Base-by-base conservation (phyloP, 2,888 invertebrate species). In the Melinaea marsaeus region DNA sequence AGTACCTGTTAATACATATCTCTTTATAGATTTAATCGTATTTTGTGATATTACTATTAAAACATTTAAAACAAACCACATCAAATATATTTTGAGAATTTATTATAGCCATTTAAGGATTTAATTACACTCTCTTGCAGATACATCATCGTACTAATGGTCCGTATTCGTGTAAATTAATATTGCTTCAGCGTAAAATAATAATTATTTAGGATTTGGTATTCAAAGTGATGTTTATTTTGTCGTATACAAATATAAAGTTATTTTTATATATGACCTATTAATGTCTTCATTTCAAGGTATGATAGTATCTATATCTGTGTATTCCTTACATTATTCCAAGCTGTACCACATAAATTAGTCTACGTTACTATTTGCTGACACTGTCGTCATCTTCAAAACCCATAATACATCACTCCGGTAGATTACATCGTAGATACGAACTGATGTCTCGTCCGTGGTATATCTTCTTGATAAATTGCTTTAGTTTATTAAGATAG, bases 381-480 rank as follows among this genome's bases (percentile, higher is more conserved):
- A 9, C 32, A 51, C 4, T 1, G n/a, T 48, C 32, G n/a, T 32
- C 51, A 51, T 32, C 7, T 51, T 42, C 42, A 42, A 42, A 51
- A 51, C 32, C 51, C 51, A 32, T 51, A 22, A 65, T 67, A 63
- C 59, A 65, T 67, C 63, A 63, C 57, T 47, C 57, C 58, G 59
- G 45, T 48, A 65, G 61, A 65, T 63, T 45, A 64, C 55, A 46
- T 60, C 60, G 55, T 35, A 61, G 65, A 65, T 67, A 67, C 55
- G 62, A 42, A 55, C 69, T 58, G 66, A 67, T 65, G 68, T 66
- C 68, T 63, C 61, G 34, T 59, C 58, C 55, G 48, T 45, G 62
- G 56, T 71, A 71, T 65, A 71, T 69, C 66, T 61, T 61, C 66
- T 65, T 68, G 68, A 69, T 65, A 42, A 62, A 68, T 63, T 63